phyloP scores from a whole-genome alignment of 2,888 invertebrate genomes.

The Harpagoxenus sublaevis region DNA sequence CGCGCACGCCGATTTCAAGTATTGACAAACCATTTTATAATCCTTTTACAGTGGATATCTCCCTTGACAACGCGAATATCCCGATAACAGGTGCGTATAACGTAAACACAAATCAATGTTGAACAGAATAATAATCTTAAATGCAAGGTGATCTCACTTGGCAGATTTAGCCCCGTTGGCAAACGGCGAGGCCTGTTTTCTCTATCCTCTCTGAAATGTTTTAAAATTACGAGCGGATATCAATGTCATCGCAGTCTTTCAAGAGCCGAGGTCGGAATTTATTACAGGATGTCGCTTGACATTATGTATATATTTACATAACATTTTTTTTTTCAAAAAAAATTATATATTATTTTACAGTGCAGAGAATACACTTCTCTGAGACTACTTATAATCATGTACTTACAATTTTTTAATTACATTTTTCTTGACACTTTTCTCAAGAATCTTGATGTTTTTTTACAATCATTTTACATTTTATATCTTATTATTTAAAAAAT shows the following conservation, averaged over 20 bases:
- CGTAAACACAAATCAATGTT: constrained; percentile 37
- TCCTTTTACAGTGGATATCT: constrained; percentile 81
- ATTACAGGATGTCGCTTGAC: not conserved
- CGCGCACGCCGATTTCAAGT: constrained; percentile 65
- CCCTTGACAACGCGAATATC: constrained; percentile 72
- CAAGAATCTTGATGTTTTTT: not conserved
- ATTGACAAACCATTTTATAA: constrained; percentile 82
- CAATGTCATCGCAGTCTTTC: constrained; percentile 38
- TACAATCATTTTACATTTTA: not conserved
- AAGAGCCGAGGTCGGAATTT: constrained; percentile 11
- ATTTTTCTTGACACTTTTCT: not conserved
- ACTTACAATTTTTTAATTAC: not conserved
- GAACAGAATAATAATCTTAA: constrained; percentile 12
- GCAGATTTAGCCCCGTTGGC: constrained; percentile 59
- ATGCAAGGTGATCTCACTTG: constrained; percentile 54
- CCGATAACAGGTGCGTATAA: constrained; percentile 70
- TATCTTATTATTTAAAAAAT: not conserved
- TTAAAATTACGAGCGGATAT: constrained; percentile 33
- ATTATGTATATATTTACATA: not conserved
- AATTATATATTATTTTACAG: not conserved
- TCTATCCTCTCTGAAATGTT: constrained; percentile 43
- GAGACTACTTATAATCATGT: not conserved
- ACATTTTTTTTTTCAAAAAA: not conserved
- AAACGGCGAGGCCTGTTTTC: constrained; percentile 43
- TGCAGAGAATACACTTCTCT: not conserved